Conservation (phyloP, 2,113 vertebrate species). For the Catagonus wagneri region DNA sequence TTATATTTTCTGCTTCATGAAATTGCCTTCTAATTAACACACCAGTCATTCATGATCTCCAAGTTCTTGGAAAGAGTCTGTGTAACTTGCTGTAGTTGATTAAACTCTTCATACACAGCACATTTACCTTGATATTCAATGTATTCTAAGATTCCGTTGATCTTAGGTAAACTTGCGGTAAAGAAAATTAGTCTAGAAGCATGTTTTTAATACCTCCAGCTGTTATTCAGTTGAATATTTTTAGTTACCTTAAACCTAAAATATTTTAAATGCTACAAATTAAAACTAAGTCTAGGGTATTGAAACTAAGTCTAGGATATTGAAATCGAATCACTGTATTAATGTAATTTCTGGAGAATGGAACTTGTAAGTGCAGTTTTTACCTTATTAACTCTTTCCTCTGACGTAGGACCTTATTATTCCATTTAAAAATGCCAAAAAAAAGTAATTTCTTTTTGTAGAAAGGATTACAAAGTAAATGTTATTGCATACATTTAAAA, state of each 20-base stretch:
- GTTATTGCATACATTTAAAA: neutral
- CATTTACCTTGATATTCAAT: slow-evolving; percentile 22
- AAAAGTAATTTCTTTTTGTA: neutral
- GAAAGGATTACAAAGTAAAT: neutral
- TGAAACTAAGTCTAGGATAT: neutral
- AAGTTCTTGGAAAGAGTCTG: neutral
- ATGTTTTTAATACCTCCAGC: neutral
- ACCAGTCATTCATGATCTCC: slow-evolving; percentile 36
- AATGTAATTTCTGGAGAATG: neutral
- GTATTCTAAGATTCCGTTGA: slow-evolving; percentile 17
- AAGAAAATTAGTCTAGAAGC: neutral
- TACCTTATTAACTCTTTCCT: neutral
- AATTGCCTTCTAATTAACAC: slow-evolving; percentile 65
- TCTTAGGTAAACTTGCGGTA: neutral
- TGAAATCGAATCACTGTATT: neutral
- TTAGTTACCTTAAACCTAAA: neutral
- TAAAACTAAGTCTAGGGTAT: neutral
- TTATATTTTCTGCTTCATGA: neutral
- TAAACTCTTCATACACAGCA: neutral
- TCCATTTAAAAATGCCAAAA: neutral
- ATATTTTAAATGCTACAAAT: neutral
- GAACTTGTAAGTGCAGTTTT: neutral
- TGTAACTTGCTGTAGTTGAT: neutral
- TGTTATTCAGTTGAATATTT: neutral
- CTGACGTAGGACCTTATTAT: too few relatives aligned